A percentile compares a stretch with the other conserved stretches of the same genome.
Evolutionary conservation across 1,140 invertebrate genomes (phyloP).

Genomic region (Drosophila trapezifrons): DNA sequence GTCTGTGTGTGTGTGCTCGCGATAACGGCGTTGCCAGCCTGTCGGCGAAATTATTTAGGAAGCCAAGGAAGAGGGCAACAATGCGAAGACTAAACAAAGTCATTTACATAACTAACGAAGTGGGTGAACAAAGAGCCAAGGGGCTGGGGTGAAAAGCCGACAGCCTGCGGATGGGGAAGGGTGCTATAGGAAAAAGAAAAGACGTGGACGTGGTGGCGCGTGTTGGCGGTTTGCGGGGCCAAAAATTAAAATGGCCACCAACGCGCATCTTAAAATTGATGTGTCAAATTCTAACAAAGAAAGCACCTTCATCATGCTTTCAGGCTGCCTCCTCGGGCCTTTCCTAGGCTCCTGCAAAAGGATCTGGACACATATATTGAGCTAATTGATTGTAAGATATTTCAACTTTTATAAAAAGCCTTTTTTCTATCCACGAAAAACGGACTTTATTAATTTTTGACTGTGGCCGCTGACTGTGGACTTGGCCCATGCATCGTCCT

Average conservation of each 20-base stretch:
- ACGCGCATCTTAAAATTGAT: slow-evolving; percentile 55
- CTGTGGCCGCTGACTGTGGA: neutral
- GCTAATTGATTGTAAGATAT: neutral
- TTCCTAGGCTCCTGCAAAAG: neutral
- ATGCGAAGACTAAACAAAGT: slow-evolving; percentile 72
- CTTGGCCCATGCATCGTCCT: neutral
- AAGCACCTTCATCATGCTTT: slow-evolving; percentile 45
- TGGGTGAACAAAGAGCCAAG: slow-evolving; percentile 61
- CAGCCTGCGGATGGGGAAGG: neutral
- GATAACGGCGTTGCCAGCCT: slow-evolving; percentile 72
- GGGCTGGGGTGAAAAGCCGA: slow-evolving; percentile 8
- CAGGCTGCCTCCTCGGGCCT: slow-evolving; percentile 11
- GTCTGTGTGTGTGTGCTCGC: slow-evolving; percentile 24
- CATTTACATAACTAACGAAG: slow-evolving; percentile 81
- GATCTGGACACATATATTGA: neutral
- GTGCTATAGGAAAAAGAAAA: neutral
- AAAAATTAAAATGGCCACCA: slow-evolving; percentile 66
- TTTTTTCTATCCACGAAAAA: neutral
- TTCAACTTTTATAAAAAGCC: neutral
- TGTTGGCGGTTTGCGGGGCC: slow-evolving; percentile 58
- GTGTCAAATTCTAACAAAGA: slow-evolving; percentile 57
- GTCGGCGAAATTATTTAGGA: slow-evolving; percentile 56
- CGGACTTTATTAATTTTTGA: slow-evolving; percentile 9
- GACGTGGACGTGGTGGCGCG: slow-evolving; percentile 40
- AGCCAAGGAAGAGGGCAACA: slow-evolving; percentile 51